Conservation (phyloP, 2,888 invertebrate species). For the Agrotis ipsilon region DNA sequence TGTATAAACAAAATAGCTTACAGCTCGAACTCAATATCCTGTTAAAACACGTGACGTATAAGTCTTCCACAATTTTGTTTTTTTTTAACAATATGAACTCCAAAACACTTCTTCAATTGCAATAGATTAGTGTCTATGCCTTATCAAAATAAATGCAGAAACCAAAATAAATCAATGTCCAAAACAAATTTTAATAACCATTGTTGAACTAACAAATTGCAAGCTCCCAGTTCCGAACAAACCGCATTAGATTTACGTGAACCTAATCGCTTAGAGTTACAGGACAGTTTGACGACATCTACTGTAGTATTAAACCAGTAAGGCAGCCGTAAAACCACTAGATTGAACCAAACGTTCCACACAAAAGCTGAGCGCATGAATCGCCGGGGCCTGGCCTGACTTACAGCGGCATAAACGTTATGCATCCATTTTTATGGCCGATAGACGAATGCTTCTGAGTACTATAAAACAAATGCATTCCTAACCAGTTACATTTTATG, state of each 20-base stretch:
- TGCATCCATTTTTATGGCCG: conserved; percentile 41
- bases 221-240: neutral
- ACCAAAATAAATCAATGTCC: neutral
- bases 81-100: too few relatives aligned
- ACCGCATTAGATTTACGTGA: conserved; percentile 39
- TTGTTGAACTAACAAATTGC: neutral
- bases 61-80: too few relatives aligned
- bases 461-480: conserved; percentile 43
- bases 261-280: conserved; percentile 55
- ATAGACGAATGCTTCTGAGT: conserved; percentile 24
- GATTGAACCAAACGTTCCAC: conserved; percentile 71
- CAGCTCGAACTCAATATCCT: too few relatives aligned
- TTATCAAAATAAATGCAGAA: neutral
- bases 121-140: too few relatives aligned
- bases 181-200: neutral
- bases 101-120: too few relatives aligned
- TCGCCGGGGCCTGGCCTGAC: conserved; percentile 54
- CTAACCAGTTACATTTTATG: conserved; percentile 30
- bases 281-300: conserved; percentile 62
- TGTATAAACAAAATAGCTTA: too few relatives aligned
- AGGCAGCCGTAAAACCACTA: conserved; percentile 68
- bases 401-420: conserved; percentile 38
- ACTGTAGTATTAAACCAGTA: conserved; percentile 65
- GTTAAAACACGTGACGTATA: too few relatives aligned
- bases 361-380: conserved; percentile 67